Evolutionary conservation across 2,113 vertebrate genomes (phyloP), one percentile per base, ranked within the genome.

Genomic region (Carassius auratus): DNA sequence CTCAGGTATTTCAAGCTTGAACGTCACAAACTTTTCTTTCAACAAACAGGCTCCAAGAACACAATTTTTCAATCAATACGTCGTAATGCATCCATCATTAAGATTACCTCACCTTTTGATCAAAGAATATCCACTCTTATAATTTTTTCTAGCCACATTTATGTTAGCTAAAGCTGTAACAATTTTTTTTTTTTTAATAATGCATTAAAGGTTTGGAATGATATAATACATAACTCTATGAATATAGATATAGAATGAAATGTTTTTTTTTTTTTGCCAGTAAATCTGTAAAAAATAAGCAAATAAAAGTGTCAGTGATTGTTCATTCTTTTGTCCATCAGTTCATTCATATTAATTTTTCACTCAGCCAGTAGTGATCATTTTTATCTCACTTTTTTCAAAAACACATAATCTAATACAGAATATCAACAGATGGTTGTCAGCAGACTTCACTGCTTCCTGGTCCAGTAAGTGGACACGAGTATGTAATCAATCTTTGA

Each of bases 31-130:
- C 45, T 48, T 12, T 48, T 12, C 45, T 48, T 48, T 2, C 10
- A 48, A 9, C 10, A 48, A 48, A 48, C 45, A 48, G 10, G 10
- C 10, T 48, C 10, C 2, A 48, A 12, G 10, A 4, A 78, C 33
- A 85, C 21, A 79, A 26, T 59, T n/a, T 59, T 59, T 59, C 26
- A 52, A 50, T 57, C 21, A 59, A 73, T 59, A 85, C 57, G 38
- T 85, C 8, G 59, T 30, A 48, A 83, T 66, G 21, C 15, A 50
- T 48, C 38, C 5, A 30, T 45, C 55, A 50, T 80, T 59, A 3
- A 55, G 14, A 64, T 48, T 21, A 86, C 36, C 8, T 62, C 62
- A 33, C 17, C 50, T 45, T 57, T 76, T 36, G 13, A 62, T 13
- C 21, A 3, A 61, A 48, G 33, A 69, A 21, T 38, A 38, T 38